These are phyloP conservation scores for Ispidina lecontei DNA, from an alignment of 2,797 vertebrate species.

Conservation along the genomic window DNA sequence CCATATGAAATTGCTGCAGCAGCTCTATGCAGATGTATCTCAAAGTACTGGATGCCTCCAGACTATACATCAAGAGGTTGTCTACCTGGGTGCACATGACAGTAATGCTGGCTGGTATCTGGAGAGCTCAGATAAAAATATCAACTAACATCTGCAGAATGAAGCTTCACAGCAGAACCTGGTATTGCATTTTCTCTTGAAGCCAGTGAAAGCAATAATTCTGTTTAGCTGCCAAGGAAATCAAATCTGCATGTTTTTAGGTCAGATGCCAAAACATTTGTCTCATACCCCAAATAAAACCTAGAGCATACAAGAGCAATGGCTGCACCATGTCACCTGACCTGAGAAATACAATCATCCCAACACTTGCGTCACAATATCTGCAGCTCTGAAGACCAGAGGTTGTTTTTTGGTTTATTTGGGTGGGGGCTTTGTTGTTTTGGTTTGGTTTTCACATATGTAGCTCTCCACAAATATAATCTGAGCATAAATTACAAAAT, in stretches of 20 bases:
- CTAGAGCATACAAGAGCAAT: not conserved
- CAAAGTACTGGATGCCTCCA: not conserved
- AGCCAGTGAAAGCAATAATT: not conserved
- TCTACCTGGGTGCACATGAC: not conserved
- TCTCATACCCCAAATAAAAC: slow-evolving; percentile 41
- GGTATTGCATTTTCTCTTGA: not conserved
- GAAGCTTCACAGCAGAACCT: not conserved
- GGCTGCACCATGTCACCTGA: not conserved
- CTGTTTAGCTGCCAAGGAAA: not conserved
- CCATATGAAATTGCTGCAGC: not conserved
- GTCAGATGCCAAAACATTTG: not conserved
- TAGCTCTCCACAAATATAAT: not conserved
- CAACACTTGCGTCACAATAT: not conserved
- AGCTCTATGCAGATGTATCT: not conserved
- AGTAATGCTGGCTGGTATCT: not conserved
- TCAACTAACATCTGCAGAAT: not conserved
- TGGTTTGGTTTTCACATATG: not conserved
- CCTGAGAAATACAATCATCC: not conserved
- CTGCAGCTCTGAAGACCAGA: not conserved
- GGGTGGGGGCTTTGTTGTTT: too few species aligned
- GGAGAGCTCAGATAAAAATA: not conserved
- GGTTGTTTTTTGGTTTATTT: not conserved
- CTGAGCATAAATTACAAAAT: not conserved
- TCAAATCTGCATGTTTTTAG: not conserved
- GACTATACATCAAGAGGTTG: not conserved